Percentiles rank a stretch among this genome's conserved stretches.
Evolutionary conservation across 1,140 invertebrate genomes (phyloP).

Genomic region (Arion vulgaris): DNA sequence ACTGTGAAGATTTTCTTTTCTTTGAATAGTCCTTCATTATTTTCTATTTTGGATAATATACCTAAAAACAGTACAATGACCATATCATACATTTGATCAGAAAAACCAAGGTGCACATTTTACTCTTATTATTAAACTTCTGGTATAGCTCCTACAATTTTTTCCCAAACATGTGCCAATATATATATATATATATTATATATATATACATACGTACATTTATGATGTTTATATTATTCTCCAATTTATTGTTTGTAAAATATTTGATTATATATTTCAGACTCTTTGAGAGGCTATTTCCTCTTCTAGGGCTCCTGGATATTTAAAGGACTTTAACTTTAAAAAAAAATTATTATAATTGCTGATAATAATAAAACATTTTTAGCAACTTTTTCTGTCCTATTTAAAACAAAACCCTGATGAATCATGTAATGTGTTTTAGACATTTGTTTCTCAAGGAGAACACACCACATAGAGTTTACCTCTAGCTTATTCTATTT

Average conservation of each 20-base stretch:
- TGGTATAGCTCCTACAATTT: slow-evolving; percentile 25
- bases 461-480: slow-evolving; percentile 31
- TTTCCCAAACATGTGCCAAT: slow-evolving; percentile 29
- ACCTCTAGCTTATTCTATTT: slow-evolving; percentile 20
- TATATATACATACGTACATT: no score
- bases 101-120: slow-evolving; percentile 36
- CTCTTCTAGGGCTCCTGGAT: slow-evolving; percentile 29
- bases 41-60: slow-evolving; percentile 14
- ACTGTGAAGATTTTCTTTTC: slow-evolving; percentile 3
- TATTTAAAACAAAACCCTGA: no score
- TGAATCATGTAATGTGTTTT: background rate
- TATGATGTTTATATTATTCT: background rate
- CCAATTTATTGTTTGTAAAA: slow-evolving; percentile 21
- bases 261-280: background rate
- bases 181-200: slow-evolving; percentile 24
- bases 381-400: background rate
- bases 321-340: background rate
- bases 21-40: background rate
- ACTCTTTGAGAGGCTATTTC: slow-evolving; percentile 24
- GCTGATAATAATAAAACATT: background rate
- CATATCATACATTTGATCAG: slow-evolving; percentile 34
- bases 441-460: background rate
- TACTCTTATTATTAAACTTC: slow-evolving; percentile 30
- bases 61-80: slow-evolving; percentile 1
- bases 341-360: background rate